phyloP scores from a whole-genome alignment of 2,113 vertebrate genomes.

The Coracopsis vasa region DNA sequence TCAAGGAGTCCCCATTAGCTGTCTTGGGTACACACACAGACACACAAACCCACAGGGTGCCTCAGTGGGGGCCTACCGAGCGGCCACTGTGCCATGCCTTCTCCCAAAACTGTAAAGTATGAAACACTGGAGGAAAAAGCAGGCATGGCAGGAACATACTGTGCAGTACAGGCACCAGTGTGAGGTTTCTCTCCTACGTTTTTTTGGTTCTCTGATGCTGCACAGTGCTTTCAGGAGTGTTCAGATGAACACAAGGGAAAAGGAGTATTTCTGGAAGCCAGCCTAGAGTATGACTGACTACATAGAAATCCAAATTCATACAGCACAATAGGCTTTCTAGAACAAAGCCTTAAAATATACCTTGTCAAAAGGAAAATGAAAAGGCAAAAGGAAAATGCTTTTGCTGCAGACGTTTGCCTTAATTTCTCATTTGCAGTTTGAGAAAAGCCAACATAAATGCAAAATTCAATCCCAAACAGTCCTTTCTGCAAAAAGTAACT shows the following conservation, averaged over 20 bases:
- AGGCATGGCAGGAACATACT: accelerated
- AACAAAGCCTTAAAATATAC: slow-evolving; percentile 8
- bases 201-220: not conserved
- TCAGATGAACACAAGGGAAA: not conserved
- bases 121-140: not conserved
- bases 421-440: not conserved
- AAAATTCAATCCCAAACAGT: not conserved
- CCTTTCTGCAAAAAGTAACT: not conserved
- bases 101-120: not conserved
- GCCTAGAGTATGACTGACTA: not conserved
- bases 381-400: not conserved
- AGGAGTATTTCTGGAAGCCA: slow-evolving; percentile 4
- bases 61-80: not conserved
- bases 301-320: not conserved
- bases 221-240: accelerated
- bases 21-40: not conserved
- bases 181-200: not conserved
- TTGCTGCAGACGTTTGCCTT: not conserved
- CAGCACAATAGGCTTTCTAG: not conserved
- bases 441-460: not conserved
- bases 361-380: not conserved
- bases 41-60: accelerated
- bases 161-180: accelerated
- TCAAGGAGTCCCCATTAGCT: slow-evolving; percentile 52
- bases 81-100: not conserved